These are phyloP conservation scores for Drosophila elegans DNA, from an alignment of 1,140 invertebrate genomes.

Conservation along the genomic window DNA sequence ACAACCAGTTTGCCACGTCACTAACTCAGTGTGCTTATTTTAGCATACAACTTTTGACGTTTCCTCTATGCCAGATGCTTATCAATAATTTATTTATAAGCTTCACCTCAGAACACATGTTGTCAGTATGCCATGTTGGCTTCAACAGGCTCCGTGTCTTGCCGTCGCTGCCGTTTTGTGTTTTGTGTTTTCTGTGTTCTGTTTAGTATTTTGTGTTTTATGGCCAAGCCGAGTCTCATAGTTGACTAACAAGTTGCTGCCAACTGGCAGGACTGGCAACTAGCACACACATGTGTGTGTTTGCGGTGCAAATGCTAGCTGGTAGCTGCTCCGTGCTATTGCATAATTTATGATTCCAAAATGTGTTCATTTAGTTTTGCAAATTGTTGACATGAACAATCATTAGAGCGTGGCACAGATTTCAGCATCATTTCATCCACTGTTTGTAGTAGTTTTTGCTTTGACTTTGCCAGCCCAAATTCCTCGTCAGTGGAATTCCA, in stretches of 20 bases:
- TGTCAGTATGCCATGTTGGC: constrained; percentile 72
- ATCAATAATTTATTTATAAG: constrained; percentile 84
- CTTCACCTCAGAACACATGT: constrained; percentile 82
- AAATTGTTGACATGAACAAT: constrained; percentile 83
- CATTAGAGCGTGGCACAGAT: constrained; percentile 76
- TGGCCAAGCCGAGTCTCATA: constrained; percentile 62
- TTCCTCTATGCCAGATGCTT: constrained; percentile 81
- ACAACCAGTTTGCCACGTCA: constrained; percentile 38
- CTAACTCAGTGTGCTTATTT: constrained; percentile 58
- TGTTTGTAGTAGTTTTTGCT: neutral
- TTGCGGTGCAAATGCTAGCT: constrained; percentile 19
- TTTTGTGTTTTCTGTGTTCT: constrained; percentile 29
- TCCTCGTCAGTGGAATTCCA: constrained; percentile 24
- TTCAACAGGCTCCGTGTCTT: constrained; percentile 8
- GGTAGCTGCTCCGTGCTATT: constrained; percentile 37
- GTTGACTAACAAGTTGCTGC: constrained; percentile 76
- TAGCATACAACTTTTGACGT: constrained; percentile 81
- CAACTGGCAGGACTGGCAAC: constrained; percentile 25
- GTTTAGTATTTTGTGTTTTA: constrained; percentile 58
- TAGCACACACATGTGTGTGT: constrained; percentile 14
- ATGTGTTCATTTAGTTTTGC: constrained; percentile 84
- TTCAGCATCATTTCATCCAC: constrained; percentile 61
- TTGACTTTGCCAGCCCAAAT: constrained; percentile 3
- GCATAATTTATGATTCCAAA: constrained; percentile 82
- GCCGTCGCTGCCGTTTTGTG: constrained; percentile 1